These are phyloP conservation scores for Nesometra sesokonis DNA, from an alignment of 35 echinoderm and acorn worm species.

Conservation along the genomic window DNA sequence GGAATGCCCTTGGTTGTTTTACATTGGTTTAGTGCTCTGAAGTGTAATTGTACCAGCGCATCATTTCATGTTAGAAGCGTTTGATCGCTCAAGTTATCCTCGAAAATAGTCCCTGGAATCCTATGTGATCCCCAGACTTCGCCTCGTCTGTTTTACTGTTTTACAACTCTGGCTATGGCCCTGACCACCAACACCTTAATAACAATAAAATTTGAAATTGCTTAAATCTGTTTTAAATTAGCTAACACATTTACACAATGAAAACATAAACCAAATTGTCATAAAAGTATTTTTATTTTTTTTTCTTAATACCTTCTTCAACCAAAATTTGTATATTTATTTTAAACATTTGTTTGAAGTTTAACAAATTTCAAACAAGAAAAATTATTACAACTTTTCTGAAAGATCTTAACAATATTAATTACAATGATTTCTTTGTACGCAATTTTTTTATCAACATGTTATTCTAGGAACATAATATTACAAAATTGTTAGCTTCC, in stretches of 20 bases:
- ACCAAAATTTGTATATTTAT: background rate
- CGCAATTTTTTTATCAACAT: background rate
- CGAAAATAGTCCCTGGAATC: no score
- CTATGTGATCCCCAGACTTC: no score
- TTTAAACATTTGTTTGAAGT: background rate
- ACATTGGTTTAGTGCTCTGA: no score
- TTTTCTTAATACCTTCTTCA: background rate
- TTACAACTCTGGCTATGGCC: no score
- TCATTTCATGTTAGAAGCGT: no score
- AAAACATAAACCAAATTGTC: background rate
- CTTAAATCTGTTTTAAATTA: no score
- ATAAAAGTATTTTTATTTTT: background rate
- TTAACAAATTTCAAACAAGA: background rate
- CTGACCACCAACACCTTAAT: no score
- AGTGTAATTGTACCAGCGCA: no score
- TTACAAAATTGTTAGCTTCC: background rate
- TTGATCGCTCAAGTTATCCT: no score
- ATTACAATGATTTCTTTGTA: background rate
- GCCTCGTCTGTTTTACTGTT: no score
- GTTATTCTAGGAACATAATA: background rate
- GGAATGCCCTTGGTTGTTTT: no score
- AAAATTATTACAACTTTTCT: background rate
- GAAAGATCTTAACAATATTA: background rate
- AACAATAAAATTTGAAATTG: no score
- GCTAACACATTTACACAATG: background rate